Base-by-base conservation (phyloP, 2,113 vertebrate genomes). In the Lophius piscatorius region DNA sequence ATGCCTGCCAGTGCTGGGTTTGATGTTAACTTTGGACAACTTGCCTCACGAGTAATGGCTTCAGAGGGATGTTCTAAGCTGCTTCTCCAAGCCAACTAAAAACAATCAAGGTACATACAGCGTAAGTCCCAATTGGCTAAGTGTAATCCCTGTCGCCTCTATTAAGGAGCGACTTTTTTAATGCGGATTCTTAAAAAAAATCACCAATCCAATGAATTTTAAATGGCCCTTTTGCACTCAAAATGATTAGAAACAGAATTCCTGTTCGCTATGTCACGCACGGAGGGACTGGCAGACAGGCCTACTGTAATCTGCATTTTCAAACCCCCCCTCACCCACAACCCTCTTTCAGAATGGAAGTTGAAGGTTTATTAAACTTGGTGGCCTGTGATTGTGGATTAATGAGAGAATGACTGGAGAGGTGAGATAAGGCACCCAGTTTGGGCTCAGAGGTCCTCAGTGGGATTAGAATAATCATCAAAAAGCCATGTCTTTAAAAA, bases 371-470 rank as follows among this genome's bases (percentile, higher is more conserved):
- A 94, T 94, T 94, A 90, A 93, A 93, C 91, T 91, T 92, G 91
- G 90, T 90, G 92, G 90, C 87, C 90, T 94, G 91, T 92, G 92
- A 94, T 94, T 95, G 92, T 90, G 85, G 92, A 95, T 95, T 95
- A 96, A 96, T 95, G 92, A 96, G 91, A 91, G 63, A 73, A 93
- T 9, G 50, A 94, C 91, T 98, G 94, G 84, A 67, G 63, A 68
- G 72, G 73, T 9, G 82, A 92, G 95, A 96, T 97, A 96, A 96
- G 91, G 44, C 81, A 54, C 72, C 48, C 62, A 69, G 82, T 91
- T 90, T 79, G 79, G 74, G 80, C 87, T 69, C 74, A 90, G 84
- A 88, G 88, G 91, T 78, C 90, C 88, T 85, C 58, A 84, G 84
- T 89, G 69, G 62, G 88, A 90, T 92, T 94, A 93, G 88, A 93